Evolutionary conservation across 2,888 invertebrate species (phyloP), one percentile per base, ranked within the genome.

Genomic region (Brachyopa scutellaris): DNA sequence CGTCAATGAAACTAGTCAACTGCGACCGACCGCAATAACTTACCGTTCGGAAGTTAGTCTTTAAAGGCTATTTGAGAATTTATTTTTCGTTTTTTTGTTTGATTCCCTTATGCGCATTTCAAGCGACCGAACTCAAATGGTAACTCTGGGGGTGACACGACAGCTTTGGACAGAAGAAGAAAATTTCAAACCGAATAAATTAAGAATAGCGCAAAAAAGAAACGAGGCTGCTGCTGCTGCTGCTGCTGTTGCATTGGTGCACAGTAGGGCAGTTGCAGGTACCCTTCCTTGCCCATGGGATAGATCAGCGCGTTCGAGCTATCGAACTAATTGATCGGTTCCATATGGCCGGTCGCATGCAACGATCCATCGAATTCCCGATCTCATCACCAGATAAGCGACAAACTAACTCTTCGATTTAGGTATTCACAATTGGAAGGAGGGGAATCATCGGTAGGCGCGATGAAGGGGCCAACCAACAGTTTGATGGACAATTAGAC

Each of bases 311-410:
- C 40, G 29, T 42, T 72, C 67, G 77, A 66, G 72, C 84, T 86
- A 86, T 87, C 85, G 86, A 85, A 86, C 88, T 89, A 90, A 90
- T 90, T 89, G 90, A 90, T 90, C 89, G 90, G 90, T 90, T 90
- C 90, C 90, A 88, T 88, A 88, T 90, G 89, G 88, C 85, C 88
- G 87, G 88, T 88, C 88, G 88, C 67, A 85, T 85, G 67, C 84
- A 85, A 84, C 85, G 84, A 79, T 74, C 62, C 79, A 74, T 79
- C 84, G 74, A 79, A 64, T 70, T 19, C n/a, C n/a, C 53, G 82
- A 82, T 82, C 77, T 72, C 70, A 82, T 70, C 82, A 72, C 82
- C 47, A 82, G 82, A 82, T 82, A 82, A 82, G 77, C 77, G 77
- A 70, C 64, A 49, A 70, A 82, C 59, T 77, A 70, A 76, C 76